A percentile compares a stretch with the other conserved stretches of the same genome.
Conservation (phyloP, 1,140 invertebrate genomes). For the Lepidurus apus region DNA sequence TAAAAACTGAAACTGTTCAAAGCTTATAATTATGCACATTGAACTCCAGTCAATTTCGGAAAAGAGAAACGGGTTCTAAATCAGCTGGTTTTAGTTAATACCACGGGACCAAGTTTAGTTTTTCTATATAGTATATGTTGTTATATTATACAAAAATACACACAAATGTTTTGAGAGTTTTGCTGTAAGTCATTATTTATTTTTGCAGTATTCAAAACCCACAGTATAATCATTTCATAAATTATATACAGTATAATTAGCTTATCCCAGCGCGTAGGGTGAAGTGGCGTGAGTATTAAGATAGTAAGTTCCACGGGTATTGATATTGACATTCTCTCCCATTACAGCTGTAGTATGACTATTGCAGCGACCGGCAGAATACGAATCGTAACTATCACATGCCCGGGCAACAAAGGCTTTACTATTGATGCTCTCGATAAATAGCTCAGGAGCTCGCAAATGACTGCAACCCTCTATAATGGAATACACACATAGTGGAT, state of each 20-base stretch:
- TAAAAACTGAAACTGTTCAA: no score
- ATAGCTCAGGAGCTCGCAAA: slow-evolving; percentile 49
- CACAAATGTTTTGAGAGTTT: not conserved
- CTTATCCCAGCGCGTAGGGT: slow-evolving; percentile 29
- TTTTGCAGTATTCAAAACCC: not conserved
- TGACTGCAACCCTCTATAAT: slow-evolving; percentile 49
- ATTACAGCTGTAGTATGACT: slow-evolving; percentile 24
- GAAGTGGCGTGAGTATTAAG: slow-evolving; percentile 27
- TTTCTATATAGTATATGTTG: no score
- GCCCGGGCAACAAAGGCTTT: slow-evolving; percentile 36
- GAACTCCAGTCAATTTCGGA: no score
- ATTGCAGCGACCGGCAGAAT: slow-evolving; percentile 32
- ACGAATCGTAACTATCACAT: slow-evolving; percentile 35
- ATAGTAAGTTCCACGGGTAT: slow-evolving; percentile 29
- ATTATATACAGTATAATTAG: not conserved
- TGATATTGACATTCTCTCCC: slow-evolving; percentile 27
- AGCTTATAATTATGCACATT: no score
- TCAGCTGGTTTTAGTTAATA: no score
- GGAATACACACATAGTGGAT: slow-evolving; percentile 22
- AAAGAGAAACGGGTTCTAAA: no score
- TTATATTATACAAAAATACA: no score
- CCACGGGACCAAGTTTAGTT: no score
- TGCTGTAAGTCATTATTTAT: not conserved
- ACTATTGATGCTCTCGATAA: slow-evolving; percentile 48
- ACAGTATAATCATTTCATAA: not conserved